These are phyloP conservation scores for Saxidomus purpurata DNA, from an alignment of 1,140 invertebrate genomes.

Conservation along the genomic window DNA sequence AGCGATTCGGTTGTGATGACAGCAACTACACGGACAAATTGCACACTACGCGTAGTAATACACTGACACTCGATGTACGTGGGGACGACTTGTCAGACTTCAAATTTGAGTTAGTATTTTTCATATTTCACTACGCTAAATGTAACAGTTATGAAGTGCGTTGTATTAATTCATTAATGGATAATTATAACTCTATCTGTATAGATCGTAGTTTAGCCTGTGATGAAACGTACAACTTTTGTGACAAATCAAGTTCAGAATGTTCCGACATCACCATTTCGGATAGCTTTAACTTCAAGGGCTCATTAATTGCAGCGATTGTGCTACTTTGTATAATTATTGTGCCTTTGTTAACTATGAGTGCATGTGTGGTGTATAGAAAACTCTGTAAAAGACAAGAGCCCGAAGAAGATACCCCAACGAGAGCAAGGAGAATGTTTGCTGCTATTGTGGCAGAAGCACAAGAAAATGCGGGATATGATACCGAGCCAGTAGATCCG, in stretches of 20 bases:
- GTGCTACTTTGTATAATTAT: not conserved
- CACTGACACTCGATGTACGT: not conserved
- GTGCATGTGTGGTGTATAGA: not conserved
- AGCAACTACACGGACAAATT: not conserved
- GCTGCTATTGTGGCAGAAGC: not conserved
- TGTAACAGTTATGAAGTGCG: not conserved
- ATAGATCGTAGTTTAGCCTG: not conserved
- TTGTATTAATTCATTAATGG: not conserved
- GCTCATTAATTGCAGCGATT: not conserved
- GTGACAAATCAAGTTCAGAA: not conserved
- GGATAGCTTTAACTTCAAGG: not conserved
- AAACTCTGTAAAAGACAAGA: not conserved
- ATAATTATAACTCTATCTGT: not conserved
- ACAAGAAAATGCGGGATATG: not conserved
- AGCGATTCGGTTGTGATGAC: not conserved
- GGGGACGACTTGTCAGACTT: not conserved
- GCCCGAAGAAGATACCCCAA: slow-evolving; percentile 6
- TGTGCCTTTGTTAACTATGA: not conserved
- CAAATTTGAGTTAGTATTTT: not conserved
- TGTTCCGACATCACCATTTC: not conserved
- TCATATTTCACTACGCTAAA: not conserved
- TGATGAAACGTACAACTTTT: not conserved
- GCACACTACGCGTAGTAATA: not conserved
- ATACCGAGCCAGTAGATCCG: not conserved
- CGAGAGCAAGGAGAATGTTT: not conserved